Conservation (phyloP, 2,888 invertebrate genomes). For the Polia nebulosa region DNA sequence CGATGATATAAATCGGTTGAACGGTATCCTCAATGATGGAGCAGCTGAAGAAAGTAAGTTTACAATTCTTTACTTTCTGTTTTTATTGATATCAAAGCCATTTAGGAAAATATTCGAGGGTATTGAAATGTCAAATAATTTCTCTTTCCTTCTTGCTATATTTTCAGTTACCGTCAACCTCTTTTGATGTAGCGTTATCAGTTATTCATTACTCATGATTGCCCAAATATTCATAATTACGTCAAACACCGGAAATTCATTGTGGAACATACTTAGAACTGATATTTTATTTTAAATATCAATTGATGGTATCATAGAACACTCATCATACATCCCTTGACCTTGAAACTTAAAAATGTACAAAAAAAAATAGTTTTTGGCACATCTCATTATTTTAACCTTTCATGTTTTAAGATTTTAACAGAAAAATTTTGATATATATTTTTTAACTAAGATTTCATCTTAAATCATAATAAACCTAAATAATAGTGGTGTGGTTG, state of each 20-base stretch:
- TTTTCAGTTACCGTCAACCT: conserved; percentile 9
- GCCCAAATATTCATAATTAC: neutral
- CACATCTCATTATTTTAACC: neutral
- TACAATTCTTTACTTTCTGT: neutral
- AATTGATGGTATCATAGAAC: neutral
- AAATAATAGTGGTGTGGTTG: no score
- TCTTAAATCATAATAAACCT: no score
- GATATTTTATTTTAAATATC: neutral
- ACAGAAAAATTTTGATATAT: no score
- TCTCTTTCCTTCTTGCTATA: neutral
- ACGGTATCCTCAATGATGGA: conserved; percentile 92
- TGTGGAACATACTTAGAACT: neutral
- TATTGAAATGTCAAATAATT: neutral
- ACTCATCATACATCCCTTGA: conserved; percentile 21
- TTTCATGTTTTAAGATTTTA: no score
- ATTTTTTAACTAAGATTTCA: no score
- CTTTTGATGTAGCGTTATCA: neutral
- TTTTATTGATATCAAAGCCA: neutral
- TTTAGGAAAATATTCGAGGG: neutral
- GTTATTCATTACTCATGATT: neutral
- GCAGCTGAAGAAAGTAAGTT: conserved; percentile 93
- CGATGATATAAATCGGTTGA: conserved; percentile 93
- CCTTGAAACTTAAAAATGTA: conserved; percentile 28
- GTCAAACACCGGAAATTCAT: conserved; percentile 1
- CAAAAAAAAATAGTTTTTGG: neutral